Percentiles rank a stretch among this genome's conserved stretches.
Conservation (phyloP, 1,140 invertebrate genomes). For the Streblospio benedicti region DNA sequence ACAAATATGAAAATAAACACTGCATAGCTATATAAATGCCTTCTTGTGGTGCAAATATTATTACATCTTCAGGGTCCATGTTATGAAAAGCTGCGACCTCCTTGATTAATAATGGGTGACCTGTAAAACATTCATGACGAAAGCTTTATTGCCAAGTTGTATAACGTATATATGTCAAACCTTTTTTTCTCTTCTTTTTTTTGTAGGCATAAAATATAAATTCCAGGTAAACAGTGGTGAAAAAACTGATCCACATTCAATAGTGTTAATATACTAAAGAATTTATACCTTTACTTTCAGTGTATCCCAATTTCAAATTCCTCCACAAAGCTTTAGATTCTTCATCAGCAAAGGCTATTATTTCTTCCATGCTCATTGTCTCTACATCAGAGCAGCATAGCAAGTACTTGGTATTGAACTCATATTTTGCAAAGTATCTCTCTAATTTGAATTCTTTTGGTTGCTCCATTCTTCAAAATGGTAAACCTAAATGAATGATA, state of each 20-base stretch:
- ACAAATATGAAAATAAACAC: background rate
- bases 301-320: background rate
- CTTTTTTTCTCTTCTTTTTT: no score
- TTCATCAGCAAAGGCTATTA: background rate
- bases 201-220: no score
- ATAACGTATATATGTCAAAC: no score
- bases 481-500: no score
- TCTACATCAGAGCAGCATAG: background rate
- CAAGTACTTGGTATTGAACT: background rate
- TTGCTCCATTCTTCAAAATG: no score
- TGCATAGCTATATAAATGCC: constrained; percentile 1
- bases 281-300: no score
- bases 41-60: background rate
- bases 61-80: background rate
- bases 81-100: background rate
- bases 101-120: background rate
- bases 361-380: background rate
- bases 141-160: no score
- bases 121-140: no score
- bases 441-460: background rate
- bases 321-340: background rate
- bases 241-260: no score
- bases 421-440: background rate
- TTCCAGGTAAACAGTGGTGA: no score
- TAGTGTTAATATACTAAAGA: no score